phyloP scores from a whole-genome alignment of 2,888 invertebrate species.

The Amphipyra tragopoginis region DNA sequence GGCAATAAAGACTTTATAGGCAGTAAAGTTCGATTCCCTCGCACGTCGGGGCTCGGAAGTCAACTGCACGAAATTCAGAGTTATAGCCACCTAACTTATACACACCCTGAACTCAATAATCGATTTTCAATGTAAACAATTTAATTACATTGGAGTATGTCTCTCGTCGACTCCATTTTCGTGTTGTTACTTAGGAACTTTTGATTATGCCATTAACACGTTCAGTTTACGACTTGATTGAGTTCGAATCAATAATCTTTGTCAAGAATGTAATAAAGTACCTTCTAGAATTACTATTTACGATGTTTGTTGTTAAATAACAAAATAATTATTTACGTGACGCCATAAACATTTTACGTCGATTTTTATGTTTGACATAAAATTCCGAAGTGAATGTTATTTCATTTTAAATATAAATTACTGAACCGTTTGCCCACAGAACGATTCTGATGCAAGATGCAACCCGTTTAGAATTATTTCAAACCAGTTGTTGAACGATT shows the following conservation, averaged over 20 bases:
- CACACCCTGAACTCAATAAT: constrained; percentile 67
- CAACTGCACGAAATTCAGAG: constrained; percentile 75
- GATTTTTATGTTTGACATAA: constrained; percentile 70
- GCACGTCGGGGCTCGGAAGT: constrained; percentile 78
- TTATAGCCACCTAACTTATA: constrained; percentile 64
- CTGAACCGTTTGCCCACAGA: constrained; percentile 57
- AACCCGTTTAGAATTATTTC: constrained; percentile 66
- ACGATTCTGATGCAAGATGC: constrained; percentile 62
- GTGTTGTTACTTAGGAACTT: constrained; percentile 61
- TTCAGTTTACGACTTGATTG: constrained; percentile 69
- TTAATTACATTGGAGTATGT: constrained; percentile 65
- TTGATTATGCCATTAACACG: constrained; percentile 68
- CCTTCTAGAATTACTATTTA: constrained; percentile 65
- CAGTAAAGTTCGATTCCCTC: constrained; percentile 87
- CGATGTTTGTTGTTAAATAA: constrained; percentile 68
- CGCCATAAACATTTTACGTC: constrained; percentile 67
- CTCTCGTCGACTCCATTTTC: constrained; percentile 58
- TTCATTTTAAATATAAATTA: constrained; percentile 71
- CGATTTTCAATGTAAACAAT: constrained; percentile 63
- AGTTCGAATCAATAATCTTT: constrained; percentile 68
- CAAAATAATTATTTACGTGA: constrained; percentile 70
- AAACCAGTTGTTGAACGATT: constrained; percentile 69
- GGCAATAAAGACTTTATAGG: constrained; percentile 89
- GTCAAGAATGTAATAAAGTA: constrained; percentile 65
- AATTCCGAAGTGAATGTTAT: constrained; percentile 64